A percentile compares a stretch with the other conserved stretches of the same genome.
phyloP scores from a whole-genome alignment of 2,797 vertebrate genomes.

The Scleropages formosus region DNA sequence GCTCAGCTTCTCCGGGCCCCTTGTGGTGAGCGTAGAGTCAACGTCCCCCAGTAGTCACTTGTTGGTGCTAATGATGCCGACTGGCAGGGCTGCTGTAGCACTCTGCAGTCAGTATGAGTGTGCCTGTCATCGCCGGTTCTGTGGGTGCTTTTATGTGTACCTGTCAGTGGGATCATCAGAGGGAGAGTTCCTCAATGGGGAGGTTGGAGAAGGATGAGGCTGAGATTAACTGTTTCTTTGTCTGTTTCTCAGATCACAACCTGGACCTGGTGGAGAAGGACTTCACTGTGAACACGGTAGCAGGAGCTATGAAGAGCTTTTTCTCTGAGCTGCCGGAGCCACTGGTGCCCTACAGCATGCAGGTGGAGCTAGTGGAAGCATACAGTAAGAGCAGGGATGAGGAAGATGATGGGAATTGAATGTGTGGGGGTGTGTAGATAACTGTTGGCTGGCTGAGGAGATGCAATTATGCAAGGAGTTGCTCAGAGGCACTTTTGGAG shows the following conservation, averaged over 20 bases:
- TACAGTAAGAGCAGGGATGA: slow-evolving; percentile 79
- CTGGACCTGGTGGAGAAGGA: slow-evolving; percentile 91
- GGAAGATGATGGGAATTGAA: slow-evolving; percentile 8
- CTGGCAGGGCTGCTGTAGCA: no score
- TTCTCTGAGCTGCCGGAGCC: slow-evolving; percentile 92
- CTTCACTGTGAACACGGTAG: slow-evolving; percentile 88
- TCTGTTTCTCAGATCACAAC: slow-evolving; percentile 66
- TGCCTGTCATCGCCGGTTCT: neutral
- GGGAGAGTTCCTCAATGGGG: neutral
- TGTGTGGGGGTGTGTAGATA: neutral
- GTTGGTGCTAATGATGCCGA: no score
- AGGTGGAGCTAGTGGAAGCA: slow-evolving; percentile 87
- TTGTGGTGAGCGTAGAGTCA: no score
- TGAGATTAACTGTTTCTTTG: neutral
- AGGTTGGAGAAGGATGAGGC: neutral
- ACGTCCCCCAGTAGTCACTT: no score
- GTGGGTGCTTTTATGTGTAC: neutral
- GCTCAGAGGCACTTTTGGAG: neutral
- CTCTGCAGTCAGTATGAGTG: no score
- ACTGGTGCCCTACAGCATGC: slow-evolving; percentile 86
- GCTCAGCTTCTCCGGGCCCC: no score
- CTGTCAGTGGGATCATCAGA: neutral
- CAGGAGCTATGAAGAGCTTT: slow-evolving; percentile 93
- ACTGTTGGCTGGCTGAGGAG: neutral
- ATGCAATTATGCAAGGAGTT: neutral